Conservation (phyloP, 2,113 vertebrate genomes). For the Sinocyclocheilus anshuiensis region DNA sequence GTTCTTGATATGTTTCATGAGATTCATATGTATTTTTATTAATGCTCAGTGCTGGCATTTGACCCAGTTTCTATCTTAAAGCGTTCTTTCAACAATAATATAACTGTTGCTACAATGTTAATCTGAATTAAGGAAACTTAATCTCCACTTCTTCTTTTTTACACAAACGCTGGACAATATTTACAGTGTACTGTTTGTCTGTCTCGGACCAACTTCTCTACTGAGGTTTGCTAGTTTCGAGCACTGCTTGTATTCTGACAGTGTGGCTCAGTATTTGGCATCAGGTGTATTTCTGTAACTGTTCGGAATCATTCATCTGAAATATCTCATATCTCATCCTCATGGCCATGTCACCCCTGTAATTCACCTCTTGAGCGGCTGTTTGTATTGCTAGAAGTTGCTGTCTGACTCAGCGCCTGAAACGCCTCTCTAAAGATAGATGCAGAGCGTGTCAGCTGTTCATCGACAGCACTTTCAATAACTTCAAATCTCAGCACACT, state of each 20-base stretch:
- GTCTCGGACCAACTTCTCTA: too few relatives aligned
- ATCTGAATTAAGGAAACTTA: background rate
- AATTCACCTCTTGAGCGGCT: background rate
- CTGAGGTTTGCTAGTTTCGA: background rate
- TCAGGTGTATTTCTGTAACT: background rate
- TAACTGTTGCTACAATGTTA: background rate
- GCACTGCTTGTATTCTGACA: background rate
- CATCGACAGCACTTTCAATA: conserved; percentile 24
- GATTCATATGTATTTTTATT: background rate
- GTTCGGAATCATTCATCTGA: background rate
- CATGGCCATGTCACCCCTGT: background rate
- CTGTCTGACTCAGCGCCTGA: conserved; percentile 47
- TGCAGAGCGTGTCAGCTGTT: conserved; percentile 43
- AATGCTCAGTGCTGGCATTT: background rate
- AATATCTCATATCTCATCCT: background rate
- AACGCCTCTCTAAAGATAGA: conserved; percentile 57
- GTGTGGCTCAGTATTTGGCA: background rate
- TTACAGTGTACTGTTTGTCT: background rate
- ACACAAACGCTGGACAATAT: background rate
- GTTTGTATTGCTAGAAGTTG: conserved; percentile 15
- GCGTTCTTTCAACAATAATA: background rate
- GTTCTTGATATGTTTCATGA: background rate
- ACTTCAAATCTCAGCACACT: background rate
- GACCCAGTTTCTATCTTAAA: background rate
- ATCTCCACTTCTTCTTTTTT: background rate